A percentile compares a stretch with the other conserved stretches of the same genome.
Evolutionary conservation across 2,888 invertebrate genomes (phyloP).

Genomic region (Celastrina argiolus): DNA sequence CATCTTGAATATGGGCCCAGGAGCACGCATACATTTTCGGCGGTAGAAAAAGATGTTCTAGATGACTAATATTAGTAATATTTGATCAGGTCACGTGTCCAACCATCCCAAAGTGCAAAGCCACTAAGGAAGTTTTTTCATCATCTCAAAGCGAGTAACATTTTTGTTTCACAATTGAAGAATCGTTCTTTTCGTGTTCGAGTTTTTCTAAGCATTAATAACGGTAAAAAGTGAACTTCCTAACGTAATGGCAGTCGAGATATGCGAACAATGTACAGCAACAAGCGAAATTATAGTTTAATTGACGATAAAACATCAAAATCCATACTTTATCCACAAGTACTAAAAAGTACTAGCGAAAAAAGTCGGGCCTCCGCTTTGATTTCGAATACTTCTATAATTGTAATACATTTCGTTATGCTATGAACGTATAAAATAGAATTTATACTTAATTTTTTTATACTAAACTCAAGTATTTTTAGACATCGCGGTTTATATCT

Average conservation of each 20-base stretch:
- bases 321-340: not conserved
- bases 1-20: too few relatives aligned
- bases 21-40: too few relatives aligned
- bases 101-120: too few relatives aligned
- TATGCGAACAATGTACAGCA: constrained; percentile 8
- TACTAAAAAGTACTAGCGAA: not conserved
- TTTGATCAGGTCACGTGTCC: too few relatives aligned
- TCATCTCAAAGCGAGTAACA: too few relatives aligned
- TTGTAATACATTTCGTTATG: constrained; percentile 35
- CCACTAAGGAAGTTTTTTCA: too few relatives aligned
- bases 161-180: not conserved
- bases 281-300: constrained; percentile 18
- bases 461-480: not conserved
- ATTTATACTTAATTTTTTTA: not conserved
- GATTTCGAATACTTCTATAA: constrained; percentile 45
- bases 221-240: constrained; percentile 10
- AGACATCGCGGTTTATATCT: too few relatives aligned
- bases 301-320: constrained; percentile 15
- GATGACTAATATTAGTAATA: too few relatives aligned
- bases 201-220: not conserved
- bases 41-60: too few relatives aligned
- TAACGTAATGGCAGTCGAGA: not conserved
- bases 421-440: not conserved
- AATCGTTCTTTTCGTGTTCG: not conserved
- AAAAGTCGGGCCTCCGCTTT: constrained; percentile 15